A percentile compares a stretch with the other conserved stretches of the same genome.
Conservation (phyloP, 2,113 vertebrate genomes). For the Mesembrinibis cayennensis region DNA sequence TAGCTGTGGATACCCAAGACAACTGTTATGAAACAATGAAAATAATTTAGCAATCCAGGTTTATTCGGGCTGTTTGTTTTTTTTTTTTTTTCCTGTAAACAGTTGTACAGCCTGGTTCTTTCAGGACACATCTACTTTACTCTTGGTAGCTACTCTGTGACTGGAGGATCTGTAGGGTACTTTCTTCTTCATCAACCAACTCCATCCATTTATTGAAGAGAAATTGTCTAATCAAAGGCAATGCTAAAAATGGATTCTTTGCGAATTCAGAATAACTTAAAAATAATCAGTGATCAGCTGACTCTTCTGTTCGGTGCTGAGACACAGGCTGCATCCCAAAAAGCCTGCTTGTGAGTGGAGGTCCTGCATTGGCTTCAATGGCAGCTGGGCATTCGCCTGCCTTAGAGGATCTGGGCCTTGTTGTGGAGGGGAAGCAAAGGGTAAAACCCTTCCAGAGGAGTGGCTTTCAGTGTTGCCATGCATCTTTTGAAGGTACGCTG, state of each 20-base stretch:
- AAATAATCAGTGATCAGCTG: background rate
- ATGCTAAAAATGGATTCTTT: background rate
- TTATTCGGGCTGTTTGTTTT: background rate
- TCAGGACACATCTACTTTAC: background rate
- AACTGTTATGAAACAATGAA: background rate
- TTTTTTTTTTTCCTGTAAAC: background rate
- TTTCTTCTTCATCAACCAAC: background rate
- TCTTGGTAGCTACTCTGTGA: rapidly evolving
- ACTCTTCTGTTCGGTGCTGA: background rate
- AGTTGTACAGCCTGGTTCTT: background rate
- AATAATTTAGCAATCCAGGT: background rate
- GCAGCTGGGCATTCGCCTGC: background rate
- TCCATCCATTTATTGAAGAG: background rate
- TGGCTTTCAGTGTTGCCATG: background rate
- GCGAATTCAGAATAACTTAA: background rate
- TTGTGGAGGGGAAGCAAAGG: background rate
- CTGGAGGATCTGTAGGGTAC: background rate
- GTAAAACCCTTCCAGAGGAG: background rate
- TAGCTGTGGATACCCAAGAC: background rate
- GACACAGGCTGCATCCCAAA: background rate
- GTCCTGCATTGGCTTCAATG: background rate
- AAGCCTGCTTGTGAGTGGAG: background rate
- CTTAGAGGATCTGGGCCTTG: background rate
- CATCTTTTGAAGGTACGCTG: background rate
- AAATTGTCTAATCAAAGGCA: background rate